A percentile compares a stretch with the other conserved stretches of the same genome.
Evolutionary conservation across 1,140 invertebrate genomes (phyloP).

Genomic region (Aporrectodea caliginosa): DNA sequence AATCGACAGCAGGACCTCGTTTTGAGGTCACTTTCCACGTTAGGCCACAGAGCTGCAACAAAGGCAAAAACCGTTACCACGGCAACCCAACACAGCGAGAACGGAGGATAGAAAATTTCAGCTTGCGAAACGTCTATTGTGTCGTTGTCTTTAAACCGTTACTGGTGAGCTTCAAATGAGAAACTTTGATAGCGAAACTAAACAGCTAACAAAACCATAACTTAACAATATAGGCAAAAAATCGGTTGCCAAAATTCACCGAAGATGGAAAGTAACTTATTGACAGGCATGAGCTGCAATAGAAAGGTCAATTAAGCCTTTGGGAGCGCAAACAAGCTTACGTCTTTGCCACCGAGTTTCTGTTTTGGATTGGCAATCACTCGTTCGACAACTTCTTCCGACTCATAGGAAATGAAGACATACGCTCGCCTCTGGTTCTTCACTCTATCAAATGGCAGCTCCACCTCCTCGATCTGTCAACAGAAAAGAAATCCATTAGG

Average conservation of each 20-base stretch:
- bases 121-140: too few species aligned
- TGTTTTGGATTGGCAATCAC: slow-evolving; percentile 57
- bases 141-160: too few species aligned
- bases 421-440: slow-evolving; percentile 92
- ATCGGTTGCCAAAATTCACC: too few species aligned
- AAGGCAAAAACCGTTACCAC: neutral
- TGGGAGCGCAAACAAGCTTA: neutral
- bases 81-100: too few species aligned
- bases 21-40: neutral
- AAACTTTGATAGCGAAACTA: too few species aligned
- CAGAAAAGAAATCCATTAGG: too few species aligned
- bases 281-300: neutral
- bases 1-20: neutral
- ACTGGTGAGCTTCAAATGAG: too few species aligned
- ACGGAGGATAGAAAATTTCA: too few species aligned
- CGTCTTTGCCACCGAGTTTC: slow-evolving; percentile 29
- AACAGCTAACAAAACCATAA: too few species aligned
- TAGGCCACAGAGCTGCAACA: neutral
- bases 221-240: too few species aligned
- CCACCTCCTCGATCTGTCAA: slow-evolving; percentile 77
- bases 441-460: slow-evolving; percentile 91
- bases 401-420: slow-evolving; percentile 92
- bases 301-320: neutral
- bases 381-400: slow-evolving; percentile 85
- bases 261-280: too few species aligned